Evolutionary conservation across 2,888 invertebrate genomes (phyloP), one percentile per base, ranked within the genome.

Genomic region (Cheiracanthium punctorium): DNA sequence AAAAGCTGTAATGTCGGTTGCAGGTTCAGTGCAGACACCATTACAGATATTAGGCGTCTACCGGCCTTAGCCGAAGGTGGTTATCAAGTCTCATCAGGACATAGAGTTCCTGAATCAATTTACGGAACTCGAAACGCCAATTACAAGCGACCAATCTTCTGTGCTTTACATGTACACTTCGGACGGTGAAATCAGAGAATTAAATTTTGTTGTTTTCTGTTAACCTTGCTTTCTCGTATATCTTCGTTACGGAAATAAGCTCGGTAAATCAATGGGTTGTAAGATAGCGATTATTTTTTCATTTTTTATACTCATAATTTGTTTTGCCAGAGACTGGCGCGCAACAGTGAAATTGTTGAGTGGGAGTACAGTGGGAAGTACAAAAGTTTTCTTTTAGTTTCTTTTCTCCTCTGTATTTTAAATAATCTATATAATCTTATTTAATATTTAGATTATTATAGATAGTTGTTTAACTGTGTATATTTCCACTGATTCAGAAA

Each of bases 11-110:
- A 82, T 82, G 76, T 75, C 75, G 70, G 82, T 77, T 52, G 82
- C 67, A 52, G 67, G 29, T 70, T 30, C 64, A 76, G 69, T 67
- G 65, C 33, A 67, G 33, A 41, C 69, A 58, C 84, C 80, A 85
- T 85, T 84, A 84, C 72, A 79, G 84, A 84, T 84, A 84, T 84
- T 84, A 84, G 82, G 72, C 77, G 84, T 85, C 74, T 85, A 74
- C 79, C 74, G 67, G 75, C 82, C 84, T 52, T 48, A 14, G 73
- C 73, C 58, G 41, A 58, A 84, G 84, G 79, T 74, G 69, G 67
- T 73, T 84, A 77, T 77, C 82, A 77, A 84, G 73, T 79, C 67
- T 84, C 74, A 85, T 85, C 85, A 80, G 80, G 73, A 74, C 80
- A 70, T 79, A 79, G 84, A 79, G 74, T 85, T 80, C 72, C 74